Evolutionary conservation across 2,888 invertebrate species (phyloP).

Genomic region (Lordiphosa fenestrarum): DNA sequence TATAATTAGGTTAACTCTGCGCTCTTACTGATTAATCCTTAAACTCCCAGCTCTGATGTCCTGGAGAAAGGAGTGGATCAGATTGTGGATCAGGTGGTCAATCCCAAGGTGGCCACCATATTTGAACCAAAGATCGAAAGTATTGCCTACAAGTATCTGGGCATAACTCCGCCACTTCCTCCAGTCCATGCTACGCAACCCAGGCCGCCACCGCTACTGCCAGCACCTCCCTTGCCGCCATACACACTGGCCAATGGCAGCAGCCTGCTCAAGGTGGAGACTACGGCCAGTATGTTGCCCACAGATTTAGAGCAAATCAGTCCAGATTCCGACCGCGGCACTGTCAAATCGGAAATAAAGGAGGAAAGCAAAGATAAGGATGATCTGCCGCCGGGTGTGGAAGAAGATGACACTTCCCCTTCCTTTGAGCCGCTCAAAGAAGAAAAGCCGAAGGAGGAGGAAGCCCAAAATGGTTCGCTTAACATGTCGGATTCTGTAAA

Average conservation of each 20-base stretch:
- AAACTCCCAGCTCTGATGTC: constrained; percentile 86
- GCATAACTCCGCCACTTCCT: constrained; percentile 86
- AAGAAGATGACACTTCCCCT: constrained; percentile 84
- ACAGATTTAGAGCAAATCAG: constrained; percentile 91
- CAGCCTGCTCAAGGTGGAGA: constrained; percentile 74
- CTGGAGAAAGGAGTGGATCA: constrained; percentile 95
- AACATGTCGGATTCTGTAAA: constrained; percentile 53
- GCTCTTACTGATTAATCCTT: neutral
- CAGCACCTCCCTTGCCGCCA: constrained; percentile 68
- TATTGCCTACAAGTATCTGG: constrained; percentile 92
- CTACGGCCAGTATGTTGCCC: constrained; percentile 82
- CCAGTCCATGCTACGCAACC: constrained; percentile 69
- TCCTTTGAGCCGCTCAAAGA: constrained; percentile 83
- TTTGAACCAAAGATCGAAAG: constrained; percentile 96
- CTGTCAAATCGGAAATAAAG: constrained; percentile 75
- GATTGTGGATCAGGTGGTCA: constrained; percentile 97
- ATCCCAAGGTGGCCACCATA: constrained; percentile 92
- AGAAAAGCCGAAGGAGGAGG: constrained; percentile 53
- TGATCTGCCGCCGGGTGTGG: constrained; percentile 72
- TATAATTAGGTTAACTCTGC: constrained; percentile 22
- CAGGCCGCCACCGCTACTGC: constrained; percentile 56
- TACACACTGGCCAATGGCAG: constrained; percentile 70
- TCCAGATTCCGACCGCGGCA: constrained; percentile 87
- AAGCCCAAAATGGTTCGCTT: constrained; percentile 33
- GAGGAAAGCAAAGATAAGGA: constrained; percentile 75